Evolutionary conservation across 2,888 invertebrate species (phyloP), one percentile per base, ranked within the genome.

Genomic region (Drosophila demipolita): DNA sequence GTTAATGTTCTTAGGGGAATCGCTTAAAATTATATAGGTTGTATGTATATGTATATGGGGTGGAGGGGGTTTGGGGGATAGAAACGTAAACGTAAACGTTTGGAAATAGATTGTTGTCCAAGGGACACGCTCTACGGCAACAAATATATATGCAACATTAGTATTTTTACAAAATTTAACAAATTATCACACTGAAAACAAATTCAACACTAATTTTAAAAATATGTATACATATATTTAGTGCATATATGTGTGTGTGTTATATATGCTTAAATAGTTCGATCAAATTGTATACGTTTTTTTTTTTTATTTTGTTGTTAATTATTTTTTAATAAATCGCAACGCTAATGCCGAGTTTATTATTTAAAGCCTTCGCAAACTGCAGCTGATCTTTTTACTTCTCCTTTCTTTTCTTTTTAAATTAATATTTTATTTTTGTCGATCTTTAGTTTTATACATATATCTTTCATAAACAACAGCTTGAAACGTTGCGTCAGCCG

Each of bases 131-230:
- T 65, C 64, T 75, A 53, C 55, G 78, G 87, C 82, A 87, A 84
- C 87, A 82, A 80, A 81, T 45, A 81, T 45, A 81, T 80, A 73
- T 80, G 78, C 80, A 83, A 85, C 78, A 75, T 75, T 73, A 75
- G 68, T 74, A 63, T 66, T 61, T 63, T 64, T 73, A 82, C 73
- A 84, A 83, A 75, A 81, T 84, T 83, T 80, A 87, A 82, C 89
- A 90, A 88, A 90, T 87, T 90, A 90, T 91, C 89, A 90, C 91
- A 90, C 89, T 91, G 86, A 87, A 89, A 80, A 78, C 29, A 82
- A 80, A 82, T 88, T 82, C 80, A 87, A 87, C 87, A 84, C 85
- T 87, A 87, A 80, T 70, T 82, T 80, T 83, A 83, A 80, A 78
- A 76, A 72, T 66, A 58, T 71, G 29, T 60, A 64, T 72, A 73